Base-by-base conservation (phyloP, 2,113 vertebrate species). In the Prionailurus viverrinus region DNA sequence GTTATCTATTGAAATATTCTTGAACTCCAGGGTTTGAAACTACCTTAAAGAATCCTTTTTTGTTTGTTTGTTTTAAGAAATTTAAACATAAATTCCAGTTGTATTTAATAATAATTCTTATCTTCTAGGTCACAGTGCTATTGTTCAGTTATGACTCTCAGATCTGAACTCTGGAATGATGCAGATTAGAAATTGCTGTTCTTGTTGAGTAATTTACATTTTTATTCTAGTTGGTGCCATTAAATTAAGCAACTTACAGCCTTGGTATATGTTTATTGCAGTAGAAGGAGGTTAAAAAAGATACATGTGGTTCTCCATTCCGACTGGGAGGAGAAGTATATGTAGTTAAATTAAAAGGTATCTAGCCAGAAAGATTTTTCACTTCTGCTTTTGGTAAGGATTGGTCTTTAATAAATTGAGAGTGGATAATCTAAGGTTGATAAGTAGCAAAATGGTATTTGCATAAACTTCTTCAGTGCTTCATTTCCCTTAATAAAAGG, bases 91-190 rank as follows among this genome's bases (percentile, higher is more conserved):
- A 78, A 68, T 55, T 76, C 39, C 15, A 85, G 0, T 80, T 88
- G 16, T 31, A 23, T 18, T 71, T 82, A 91, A 86, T 71, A 10
- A 95, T 81, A 41, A 94, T 90, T 66, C 55, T 94, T 78, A 90
- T 88, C 4, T 88, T 94, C 68, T 78, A 88, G 4, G 1, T 82
- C 31, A 82, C 78, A 91, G 94, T 58, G 1, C n/a, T 84, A 79
- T 95, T 95, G n/a, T 92, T 61, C 80, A 90, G 76, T 93, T 91
- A 63, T 29, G 79, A 80, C 63, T 92, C 14, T 79, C 63, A 66
- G 10, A 11, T 61, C 68, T 93, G 65, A 97, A 53, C 53, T 91
- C 45, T 65, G 61, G 23, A 53, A 92, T 39, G 3, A 39, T 81
- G 13, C 84, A 61, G 27, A 74, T 84, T 73, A 85, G 23, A 25